These are phyloP conservation scores for Drosophila lini DNA, from an alignment of 1,140 invertebrate species.

Conservation along the genomic window DNA sequence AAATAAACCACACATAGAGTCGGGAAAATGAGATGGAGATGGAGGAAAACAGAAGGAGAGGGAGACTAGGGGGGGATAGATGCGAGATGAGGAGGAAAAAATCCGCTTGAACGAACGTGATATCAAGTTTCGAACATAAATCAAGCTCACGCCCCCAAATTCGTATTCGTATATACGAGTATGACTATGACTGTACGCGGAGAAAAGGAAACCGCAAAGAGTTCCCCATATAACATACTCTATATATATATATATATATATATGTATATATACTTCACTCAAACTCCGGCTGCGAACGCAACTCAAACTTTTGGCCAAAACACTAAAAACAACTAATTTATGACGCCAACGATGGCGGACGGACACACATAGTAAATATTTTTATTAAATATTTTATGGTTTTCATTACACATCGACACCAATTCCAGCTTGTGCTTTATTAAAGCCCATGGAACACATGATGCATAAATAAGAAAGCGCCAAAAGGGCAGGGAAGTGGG, in stretches of 20 bases:
- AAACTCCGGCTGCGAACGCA: slow-evolving; percentile 20
- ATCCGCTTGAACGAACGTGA: slow-evolving; percentile 72
- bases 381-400: slow-evolving; percentile 82
- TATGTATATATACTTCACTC: slow-evolving; percentile 15
- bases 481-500: slow-evolving; percentile 11
- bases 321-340: slow-evolving; percentile 81
- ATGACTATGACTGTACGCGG: slow-evolving; percentile 24
- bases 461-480: slow-evolving; percentile 60
- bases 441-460: slow-evolving; percentile 64
- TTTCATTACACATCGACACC: slow-evolving; percentile 77
- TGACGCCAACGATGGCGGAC: slow-evolving; percentile 57
- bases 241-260: not conserved
- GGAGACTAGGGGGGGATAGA: not conserved
- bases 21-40: slow-evolving; percentile 33
- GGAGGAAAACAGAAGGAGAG: not conserved
- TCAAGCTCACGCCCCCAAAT: slow-evolving; percentile 74
- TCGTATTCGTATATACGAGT: slow-evolving; percentile 12
- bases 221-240: slow-evolving; percentile 7
- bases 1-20: slow-evolving; percentile 67
- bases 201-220: slow-evolving; percentile 35
- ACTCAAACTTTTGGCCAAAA: slow-evolving; percentile 66
- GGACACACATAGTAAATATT: slow-evolving; percentile 77
- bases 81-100: slow-evolving; percentile 53
- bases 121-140: slow-evolving; percentile 79
- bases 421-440: slow-evolving; percentile 59